A percentile compares a stretch with the other conserved stretches of the same genome.
Conservation (phyloP, 30 jellyfish, hydroid and myxozoan species). For the Hydractinia symbiolongicarpus region DNA sequence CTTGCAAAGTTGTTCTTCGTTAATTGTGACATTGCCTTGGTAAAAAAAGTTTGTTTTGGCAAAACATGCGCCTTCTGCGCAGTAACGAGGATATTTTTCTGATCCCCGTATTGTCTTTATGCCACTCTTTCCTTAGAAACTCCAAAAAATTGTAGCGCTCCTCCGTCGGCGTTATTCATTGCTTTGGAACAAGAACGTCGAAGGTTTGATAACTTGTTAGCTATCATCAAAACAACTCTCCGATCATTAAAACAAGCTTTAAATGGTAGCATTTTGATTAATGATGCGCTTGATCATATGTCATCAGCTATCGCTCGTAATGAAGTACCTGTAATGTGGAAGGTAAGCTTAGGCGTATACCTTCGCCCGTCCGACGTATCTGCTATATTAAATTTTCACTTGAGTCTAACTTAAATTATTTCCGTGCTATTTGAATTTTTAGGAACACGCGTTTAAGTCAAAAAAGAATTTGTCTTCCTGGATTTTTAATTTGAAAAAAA, state of each 20-base stretch:
- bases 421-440: neutral
- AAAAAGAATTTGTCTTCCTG: slow-evolving; percentile 61
- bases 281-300: slow-evolving; percentile 45
- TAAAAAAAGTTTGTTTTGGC: too few relatives aligned
- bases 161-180: slow-evolving; percentile 46
- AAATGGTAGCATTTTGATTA: slow-evolving; percentile 47
- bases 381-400: neutral
- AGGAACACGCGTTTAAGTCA: slow-evolving; percentile 44
- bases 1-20: too few relatives aligned
- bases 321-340: slow-evolving; percentile 55
- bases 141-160: too few relatives aligned
- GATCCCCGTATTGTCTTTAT: too few relatives aligned
- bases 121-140: too few relatives aligned
- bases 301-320: slow-evolving; percentile 40
- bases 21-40: too few relatives aligned
- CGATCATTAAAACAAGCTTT: slow-evolving; percentile 47
- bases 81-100: too few relatives aligned
- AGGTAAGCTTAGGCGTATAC: slow-evolving; percentile 27
- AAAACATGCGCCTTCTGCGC: too few relatives aligned
- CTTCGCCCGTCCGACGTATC: neutral
- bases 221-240: slow-evolving; percentile 34
- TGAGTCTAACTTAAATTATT: neutral
- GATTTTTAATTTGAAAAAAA: slow-evolving; percentile 40
- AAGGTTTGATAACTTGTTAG: slow-evolving; percentile 38
- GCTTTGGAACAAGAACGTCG: slow-evolving; percentile 44